These are phyloP conservation scores for Pelecanoides urinatrix DNA, from an alignment of 2,113 vertebrate genomes.

Conservation along the genomic window DNA sequence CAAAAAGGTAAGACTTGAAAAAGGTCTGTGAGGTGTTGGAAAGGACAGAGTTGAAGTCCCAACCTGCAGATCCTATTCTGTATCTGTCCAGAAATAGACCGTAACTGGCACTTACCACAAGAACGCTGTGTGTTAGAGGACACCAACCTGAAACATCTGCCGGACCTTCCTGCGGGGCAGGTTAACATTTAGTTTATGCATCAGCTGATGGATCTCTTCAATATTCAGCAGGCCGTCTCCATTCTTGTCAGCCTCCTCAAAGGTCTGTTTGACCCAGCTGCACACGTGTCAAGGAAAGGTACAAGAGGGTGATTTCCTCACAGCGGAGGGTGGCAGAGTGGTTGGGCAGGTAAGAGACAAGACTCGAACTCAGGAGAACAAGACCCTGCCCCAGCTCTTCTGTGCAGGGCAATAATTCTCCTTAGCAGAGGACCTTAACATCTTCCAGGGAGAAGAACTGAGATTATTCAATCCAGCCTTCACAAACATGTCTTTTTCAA, in stretches of 20 bases:
- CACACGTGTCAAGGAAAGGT: slow-evolving; percentile 78
- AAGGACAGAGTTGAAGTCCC: background rate
- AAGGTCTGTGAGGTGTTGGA: background rate
- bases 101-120: accelerated
- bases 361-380: background rate
- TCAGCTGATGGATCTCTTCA: slow-evolving; percentile 95
- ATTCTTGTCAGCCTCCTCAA: slow-evolving; percentile 96
- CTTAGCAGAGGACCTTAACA: background rate
- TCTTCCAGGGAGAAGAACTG: background rate
- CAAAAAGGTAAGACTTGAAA: background rate
- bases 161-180: slow-evolving; percentile 95
- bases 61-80: background rate
- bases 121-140: background rate
- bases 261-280: slow-evolving; percentile 97
- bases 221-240: slow-evolving; percentile 94
- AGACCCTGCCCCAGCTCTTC: background rate
- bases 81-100: background rate
- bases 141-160: slow-evolving; percentile 97
- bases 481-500: background rate
- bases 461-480: background rate
- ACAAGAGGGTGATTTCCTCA: background rate
- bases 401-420: background rate
- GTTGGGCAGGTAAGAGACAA: background rate
- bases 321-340: accelerated
- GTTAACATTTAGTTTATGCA: slow-evolving; percentile 97